Conservation (phyloP, 2,888 invertebrate species). For the Eupithecia vulgata region DNA sequence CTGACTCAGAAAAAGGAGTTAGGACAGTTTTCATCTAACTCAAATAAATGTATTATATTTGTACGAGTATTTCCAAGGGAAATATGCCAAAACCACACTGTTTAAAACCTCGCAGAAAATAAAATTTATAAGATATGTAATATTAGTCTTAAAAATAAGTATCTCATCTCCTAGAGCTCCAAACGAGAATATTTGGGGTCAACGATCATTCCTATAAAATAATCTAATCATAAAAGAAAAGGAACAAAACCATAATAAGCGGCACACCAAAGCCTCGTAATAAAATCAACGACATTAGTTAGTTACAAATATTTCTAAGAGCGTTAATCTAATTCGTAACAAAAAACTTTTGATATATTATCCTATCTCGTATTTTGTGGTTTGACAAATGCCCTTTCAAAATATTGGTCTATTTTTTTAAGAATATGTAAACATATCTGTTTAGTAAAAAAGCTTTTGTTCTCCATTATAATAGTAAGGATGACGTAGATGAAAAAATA, state of each 20-base stretch:
- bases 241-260: conserved; percentile 46
- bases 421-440: background rate
- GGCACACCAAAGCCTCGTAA: conserved; percentile 66
- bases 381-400: conserved; percentile 59
- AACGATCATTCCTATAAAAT: conserved; percentile 19
- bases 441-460: too few relatives aligned
- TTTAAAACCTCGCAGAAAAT: background rate
- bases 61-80: too few relatives aligned
- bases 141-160: background rate
- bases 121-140: background rate
- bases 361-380: conserved; percentile 50
- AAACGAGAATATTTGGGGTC: conserved; percentile 1
- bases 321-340: conserved; percentile 71
- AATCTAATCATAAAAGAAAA: conserved; percentile 45
- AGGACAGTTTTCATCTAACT: too few relatives aligned
- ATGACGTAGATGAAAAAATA: too few relatives aligned
- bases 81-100: background rate
- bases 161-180: background rate
- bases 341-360: conserved; percentile 53
- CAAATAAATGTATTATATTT: too few relatives aligned
- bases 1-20: too few relatives aligned
- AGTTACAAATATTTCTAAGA: conserved; percentile 69
- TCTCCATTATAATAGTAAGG: too few relatives aligned
- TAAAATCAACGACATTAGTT: conserved; percentile 68
- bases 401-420: conserved; percentile 44